phyloP scores from a whole-genome alignment of 2,888 invertebrate species.

The Aleiodes leptofemur region DNA sequence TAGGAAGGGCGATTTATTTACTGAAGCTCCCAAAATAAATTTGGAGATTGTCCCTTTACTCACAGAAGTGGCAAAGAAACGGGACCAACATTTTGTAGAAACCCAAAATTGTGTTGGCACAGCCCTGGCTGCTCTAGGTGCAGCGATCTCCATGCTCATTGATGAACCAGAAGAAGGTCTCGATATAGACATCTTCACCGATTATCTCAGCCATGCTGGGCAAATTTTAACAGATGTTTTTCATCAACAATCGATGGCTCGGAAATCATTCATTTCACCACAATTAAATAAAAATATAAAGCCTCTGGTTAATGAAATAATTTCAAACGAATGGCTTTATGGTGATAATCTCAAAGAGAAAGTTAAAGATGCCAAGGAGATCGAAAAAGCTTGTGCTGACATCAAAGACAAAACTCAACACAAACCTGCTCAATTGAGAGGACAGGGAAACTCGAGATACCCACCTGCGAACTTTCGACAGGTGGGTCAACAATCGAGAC shows the following conservation, averaged over 20 bases:
- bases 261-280: conserved; percentile 39
- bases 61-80: conserved; percentile 40
- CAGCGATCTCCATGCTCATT: conserved; percentile 44
- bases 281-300: conserved; percentile 38
- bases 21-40: conserved; percentile 46
- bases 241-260: conserved; percentile 33
- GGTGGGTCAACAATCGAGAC: conserved; percentile 30
- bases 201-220: conserved; percentile 40
- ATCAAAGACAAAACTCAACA: conserved; percentile 38
- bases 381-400: conserved; percentile 39
- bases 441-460: conserved; percentile 49
- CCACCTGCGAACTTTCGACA: conserved; percentile 40
- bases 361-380: conserved; percentile 39
- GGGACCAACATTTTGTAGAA: conserved; percentile 47
- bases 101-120: conserved; percentile 47
- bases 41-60: conserved; percentile 40
- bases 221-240: conserved; percentile 37
- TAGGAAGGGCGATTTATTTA: conserved; percentile 42
- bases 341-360: conserved; percentile 35
- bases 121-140: conserved; percentile 42
- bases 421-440: not conserved
- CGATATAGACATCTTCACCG: no score
- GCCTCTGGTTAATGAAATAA: conserved; percentile 30
- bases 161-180: no score
- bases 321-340: conserved; percentile 45